These are phyloP conservation scores for Aphidius ervi DNA, from an alignment of 1,140 invertebrate species.

Conservation along the genomic window DNA sequence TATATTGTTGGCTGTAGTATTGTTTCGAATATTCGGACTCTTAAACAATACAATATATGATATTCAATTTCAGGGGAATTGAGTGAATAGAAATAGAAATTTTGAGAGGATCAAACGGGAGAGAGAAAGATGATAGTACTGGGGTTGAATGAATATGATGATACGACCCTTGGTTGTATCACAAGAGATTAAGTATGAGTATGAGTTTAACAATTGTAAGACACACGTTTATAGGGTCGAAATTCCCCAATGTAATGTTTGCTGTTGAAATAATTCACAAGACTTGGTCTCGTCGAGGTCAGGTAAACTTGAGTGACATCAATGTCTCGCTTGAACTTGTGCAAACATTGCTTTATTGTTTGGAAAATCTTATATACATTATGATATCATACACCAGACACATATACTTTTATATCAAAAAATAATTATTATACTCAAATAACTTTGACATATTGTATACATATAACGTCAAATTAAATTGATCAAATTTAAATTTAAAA, in stretches of 20 bases:
- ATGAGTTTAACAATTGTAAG: too few species aligned
- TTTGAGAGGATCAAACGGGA: not conserved
- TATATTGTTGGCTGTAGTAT: conserved; percentile 5
- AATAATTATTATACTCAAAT: too few species aligned
- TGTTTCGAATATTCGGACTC: conserved; percentile 23
- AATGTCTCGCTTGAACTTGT: conserved; percentile 22
- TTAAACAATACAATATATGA: conserved; percentile 25
- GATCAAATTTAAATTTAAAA: too few species aligned
- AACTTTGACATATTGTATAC: too few species aligned
- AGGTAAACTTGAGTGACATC: conserved; percentile 20
- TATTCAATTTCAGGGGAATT: conserved; percentile 24
- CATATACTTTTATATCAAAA: too few species aligned
- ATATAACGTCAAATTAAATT: too few species aligned
- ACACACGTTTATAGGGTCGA: not conserved
- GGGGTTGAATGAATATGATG: too few species aligned
- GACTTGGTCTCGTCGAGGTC: conserved; percentile 19
- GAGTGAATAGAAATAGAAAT: conserved; percentile 18
- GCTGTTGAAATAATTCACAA: conserved; percentile 32
- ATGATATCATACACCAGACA: too few species aligned
- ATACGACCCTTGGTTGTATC: too few species aligned
- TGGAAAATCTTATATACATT: too few species aligned
- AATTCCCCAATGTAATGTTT: conserved; percentile 26
- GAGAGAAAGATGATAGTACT: not conserved
- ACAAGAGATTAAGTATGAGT: too few species aligned
- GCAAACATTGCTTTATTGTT: not conserved